These are phyloP conservation scores for Malurus melanocephalus DNA, from an alignment of 2,113 vertebrate genomes.

Conservation along the genomic window DNA sequence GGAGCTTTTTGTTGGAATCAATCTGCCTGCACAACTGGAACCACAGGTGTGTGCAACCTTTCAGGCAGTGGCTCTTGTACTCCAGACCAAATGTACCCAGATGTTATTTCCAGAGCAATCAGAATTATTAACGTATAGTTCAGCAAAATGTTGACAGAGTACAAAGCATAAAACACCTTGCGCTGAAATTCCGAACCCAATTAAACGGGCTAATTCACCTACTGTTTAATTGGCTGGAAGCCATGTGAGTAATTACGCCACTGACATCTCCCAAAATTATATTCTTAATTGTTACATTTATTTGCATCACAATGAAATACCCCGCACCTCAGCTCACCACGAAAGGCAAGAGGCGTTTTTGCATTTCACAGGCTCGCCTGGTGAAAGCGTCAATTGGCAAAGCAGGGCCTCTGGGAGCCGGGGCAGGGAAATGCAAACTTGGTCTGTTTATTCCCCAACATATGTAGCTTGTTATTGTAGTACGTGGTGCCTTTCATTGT, in stretches of 20 bases:
- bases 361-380: conserved; percentile 49
- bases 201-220: conserved; percentile 74
- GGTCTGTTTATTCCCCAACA: conserved; percentile 26
- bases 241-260: conserved; percentile 73
- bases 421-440: conserved; percentile 47
- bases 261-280: conserved; percentile 76
- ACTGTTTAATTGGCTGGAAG: conserved; percentile 74
- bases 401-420: conserved; percentile 50
- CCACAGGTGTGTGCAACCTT: conserved; percentile 43
- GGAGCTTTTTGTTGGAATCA: conserved; percentile 43
- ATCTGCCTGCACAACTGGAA: conserved; percentile 44
- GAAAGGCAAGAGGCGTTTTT: conserved; percentile 2
- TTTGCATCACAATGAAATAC: conserved; percentile 76
- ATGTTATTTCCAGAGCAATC: conserved; percentile 45
- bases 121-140: conserved; percentile 58
- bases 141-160: conserved; percentile 64
- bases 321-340: conserved; percentile 9
- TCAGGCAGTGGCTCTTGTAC: conserved; percentile 15
- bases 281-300: conserved; percentile 78
- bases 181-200: conserved; percentile 59
- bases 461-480: conserved; percentile 41
- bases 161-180: conserved; percentile 65
- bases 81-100: conserved; percentile 43
- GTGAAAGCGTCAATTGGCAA: conserved; percentile 38
- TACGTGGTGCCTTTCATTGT: conserved; percentile 1